Evolutionary conservation across 2,797 vertebrate species (phyloP).

Genomic region (Liparis tanakae): DNA sequence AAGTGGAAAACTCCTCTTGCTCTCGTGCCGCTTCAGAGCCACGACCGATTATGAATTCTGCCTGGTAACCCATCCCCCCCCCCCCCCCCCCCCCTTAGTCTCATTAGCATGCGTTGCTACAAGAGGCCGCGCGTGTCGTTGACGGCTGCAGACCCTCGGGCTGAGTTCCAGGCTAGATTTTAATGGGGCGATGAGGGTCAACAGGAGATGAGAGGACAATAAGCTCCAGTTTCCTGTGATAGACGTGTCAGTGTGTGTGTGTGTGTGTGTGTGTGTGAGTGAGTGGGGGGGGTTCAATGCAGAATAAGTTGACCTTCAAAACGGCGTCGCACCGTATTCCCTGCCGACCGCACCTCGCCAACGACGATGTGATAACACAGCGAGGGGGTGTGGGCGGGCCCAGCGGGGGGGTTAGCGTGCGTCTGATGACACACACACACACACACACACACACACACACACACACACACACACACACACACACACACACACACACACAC

Average conservation of each 20-base stretch:
- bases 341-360: slow-evolving; percentile 22
- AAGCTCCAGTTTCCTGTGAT: slow-evolving; percentile 66
- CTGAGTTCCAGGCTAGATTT: slow-evolving; percentile 81
- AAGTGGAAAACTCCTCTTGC: slow-evolving; percentile 16
- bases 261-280: neutral
- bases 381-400: slow-evolving; percentile 31
- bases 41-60: slow-evolving; percentile 38
- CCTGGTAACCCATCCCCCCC: slow-evolving; percentile 28
- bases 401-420: slow-evolving; percentile 25
- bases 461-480: no score
- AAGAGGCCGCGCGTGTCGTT: slow-evolving; percentile 38
- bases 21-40: slow-evolving; percentile 34
- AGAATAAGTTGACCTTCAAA: slow-evolving; percentile 70
- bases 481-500: no score
- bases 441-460: no score
- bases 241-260: slow-evolving; percentile 36
- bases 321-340: slow-evolving; percentile 59
- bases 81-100: neutral
- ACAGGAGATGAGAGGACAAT: slow-evolving; percentile 69
- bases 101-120: slow-evolving; percentile 59
- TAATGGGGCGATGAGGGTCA: slow-evolving; percentile 80
- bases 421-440: slow-evolving; percentile 50
- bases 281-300: slow-evolving; percentile 46
- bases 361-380: slow-evolving; percentile 49
- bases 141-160: slow-evolving; percentile 78